A percentile compares a stretch with the other conserved stretches of the same genome.
Conservation (phyloP, 2,113 vertebrate species). For the Cettia cetti region DNA sequence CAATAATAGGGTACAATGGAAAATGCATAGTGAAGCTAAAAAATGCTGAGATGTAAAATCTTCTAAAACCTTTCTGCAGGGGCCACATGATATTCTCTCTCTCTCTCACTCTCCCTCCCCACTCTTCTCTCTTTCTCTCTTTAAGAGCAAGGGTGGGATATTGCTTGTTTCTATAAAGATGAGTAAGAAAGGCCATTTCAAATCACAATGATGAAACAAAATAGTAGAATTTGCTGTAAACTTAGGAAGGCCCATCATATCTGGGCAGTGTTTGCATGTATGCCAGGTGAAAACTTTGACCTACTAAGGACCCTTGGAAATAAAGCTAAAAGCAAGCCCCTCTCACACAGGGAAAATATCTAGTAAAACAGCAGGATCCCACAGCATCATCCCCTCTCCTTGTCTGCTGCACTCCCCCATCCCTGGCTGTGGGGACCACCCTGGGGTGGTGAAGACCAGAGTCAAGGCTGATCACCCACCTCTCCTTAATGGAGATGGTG, state of each 20-base stretch:
- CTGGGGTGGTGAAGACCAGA: neutral
- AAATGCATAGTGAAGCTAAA: conserved; percentile 1
- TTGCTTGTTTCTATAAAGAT: neutral
- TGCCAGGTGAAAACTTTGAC: neutral
- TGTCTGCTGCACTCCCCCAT: neutral
- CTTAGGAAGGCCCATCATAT: neutral
- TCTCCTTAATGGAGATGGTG: neutral
- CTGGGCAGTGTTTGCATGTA: neutral
- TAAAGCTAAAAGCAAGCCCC: neutral
- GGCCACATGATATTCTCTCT: neutral
- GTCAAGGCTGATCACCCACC: rapidly evolving
- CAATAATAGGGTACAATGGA: conserved; percentile 4
- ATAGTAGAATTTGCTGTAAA: neutral
- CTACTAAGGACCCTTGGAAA: neutral
- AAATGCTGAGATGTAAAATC: conserved; percentile 18
- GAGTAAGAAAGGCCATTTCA: neutral
- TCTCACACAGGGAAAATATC: rapidly evolving
- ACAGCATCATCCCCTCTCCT: rapidly evolving
- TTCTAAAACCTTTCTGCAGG: neutral
- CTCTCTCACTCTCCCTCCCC: neutral
- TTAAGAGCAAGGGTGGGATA: neutral
- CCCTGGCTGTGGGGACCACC: neutral
- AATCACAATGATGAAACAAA: neutral
- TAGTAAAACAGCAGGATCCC: neutral
- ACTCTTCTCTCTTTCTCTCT: rapidly evolving